Conservation (phyloP, 53 echinoderm and acorn worm genomes). For the Astropecten irregularis region DNA sequence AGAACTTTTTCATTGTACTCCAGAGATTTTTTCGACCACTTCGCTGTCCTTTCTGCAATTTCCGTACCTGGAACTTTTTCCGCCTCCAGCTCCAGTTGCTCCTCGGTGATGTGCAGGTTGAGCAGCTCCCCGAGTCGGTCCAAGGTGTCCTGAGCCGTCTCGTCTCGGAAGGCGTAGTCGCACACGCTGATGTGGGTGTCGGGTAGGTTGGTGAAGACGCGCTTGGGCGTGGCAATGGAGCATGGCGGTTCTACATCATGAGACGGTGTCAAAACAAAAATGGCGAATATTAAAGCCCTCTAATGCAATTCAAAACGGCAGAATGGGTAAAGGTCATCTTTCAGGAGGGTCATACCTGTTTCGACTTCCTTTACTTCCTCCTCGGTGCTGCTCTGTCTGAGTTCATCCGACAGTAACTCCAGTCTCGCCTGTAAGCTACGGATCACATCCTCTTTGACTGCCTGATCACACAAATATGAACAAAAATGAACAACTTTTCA, state of each 20-base stretch:
- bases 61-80: constrained; percentile 93
- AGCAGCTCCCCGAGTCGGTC: constrained; percentile 82
- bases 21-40: no score
- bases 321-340: no score
- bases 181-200: constrained; percentile 72
- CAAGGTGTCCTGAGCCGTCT: constrained; percentile 72
- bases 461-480: constrained; percentile 54
- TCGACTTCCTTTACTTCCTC: constrained; percentile 80
- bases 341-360: constrained; percentile 57
- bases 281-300: not conserved
- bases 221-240: constrained; percentile 81
- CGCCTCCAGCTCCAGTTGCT: constrained; percentile 70
- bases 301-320: no score
- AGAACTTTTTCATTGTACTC: no score
- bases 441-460: constrained; percentile 81
- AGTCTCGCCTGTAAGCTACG: constrained; percentile 80
- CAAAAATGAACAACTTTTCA: not conserved
- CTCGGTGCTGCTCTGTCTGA: constrained; percentile 80
- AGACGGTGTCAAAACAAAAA: not conserved
- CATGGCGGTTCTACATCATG: constrained; percentile 71
- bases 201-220: constrained; percentile 74
- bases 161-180: constrained; percentile 93
- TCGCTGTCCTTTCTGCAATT: no score
- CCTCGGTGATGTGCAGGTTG: constrained; percentile 68
- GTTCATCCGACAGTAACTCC: constrained; percentile 84